These are phyloP conservation scores for Caenorhabditis drosophilae DNA, from an alignment of 2,888 invertebrate genomes.

Conservation along the genomic window DNA sequence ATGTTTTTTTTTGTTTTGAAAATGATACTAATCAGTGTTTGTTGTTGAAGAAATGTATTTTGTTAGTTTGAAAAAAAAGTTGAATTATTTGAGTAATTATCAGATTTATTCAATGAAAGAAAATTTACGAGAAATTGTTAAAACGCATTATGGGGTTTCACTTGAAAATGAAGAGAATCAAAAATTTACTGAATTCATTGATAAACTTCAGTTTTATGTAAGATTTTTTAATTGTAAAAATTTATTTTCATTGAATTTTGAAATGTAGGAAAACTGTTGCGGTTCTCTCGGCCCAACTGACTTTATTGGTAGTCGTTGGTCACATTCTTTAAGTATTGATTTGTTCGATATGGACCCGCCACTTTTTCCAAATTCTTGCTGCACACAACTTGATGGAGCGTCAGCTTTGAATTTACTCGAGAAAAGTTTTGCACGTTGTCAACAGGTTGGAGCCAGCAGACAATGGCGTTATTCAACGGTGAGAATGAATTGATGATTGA, in stretches of 20 bases:
- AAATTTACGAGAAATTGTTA: slow-evolving; percentile 45
- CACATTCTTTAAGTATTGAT: slow-evolving; percentile 15
- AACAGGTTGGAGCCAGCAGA: slow-evolving; percentile 49
- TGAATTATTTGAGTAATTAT: too few species aligned
- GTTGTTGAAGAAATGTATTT: too few species aligned
- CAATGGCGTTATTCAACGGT: slow-evolving; percentile 56
- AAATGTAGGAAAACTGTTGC: slow-evolving; percentile 43
- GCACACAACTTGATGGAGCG: slow-evolving; percentile 52
- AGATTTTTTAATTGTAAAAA: slow-evolving; percentile 13
- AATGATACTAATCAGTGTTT: too few species aligned
- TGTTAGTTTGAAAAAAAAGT: too few species aligned
- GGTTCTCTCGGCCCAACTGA: slow-evolving; percentile 36
- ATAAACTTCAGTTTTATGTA: slow-evolving; percentile 60
- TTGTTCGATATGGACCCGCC: slow-evolving; percentile 34
- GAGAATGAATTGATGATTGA: slow-evolving; percentile 15
- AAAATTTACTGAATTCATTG: slow-evolving; percentile 50
- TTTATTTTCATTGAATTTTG: neutral
- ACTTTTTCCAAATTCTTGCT: slow-evolving; percentile 56
- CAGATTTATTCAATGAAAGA: slow-evolving; percentile 30
- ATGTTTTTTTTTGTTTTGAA: neutral
- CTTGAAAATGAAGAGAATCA: slow-evolving; percentile 41
- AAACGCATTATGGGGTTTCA: slow-evolving; percentile 53
- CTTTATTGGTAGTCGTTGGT: slow-evolving; percentile 44
- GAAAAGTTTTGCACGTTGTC: slow-evolving; percentile 55
- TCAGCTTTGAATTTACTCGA: slow-evolving; percentile 56